Conservation (phyloP, 2,888 invertebrate species). For the Bombylius discolor region DNA sequence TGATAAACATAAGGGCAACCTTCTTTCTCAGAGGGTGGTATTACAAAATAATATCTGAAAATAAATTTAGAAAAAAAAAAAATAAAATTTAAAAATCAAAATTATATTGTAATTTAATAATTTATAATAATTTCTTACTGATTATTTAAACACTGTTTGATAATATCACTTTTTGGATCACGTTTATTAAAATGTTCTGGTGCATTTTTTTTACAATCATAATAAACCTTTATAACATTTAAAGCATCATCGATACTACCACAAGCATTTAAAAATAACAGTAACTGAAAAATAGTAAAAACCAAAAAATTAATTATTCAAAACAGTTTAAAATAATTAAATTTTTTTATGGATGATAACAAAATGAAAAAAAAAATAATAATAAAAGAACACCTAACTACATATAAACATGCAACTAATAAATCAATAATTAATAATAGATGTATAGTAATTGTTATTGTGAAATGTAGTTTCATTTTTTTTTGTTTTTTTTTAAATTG, state of each 20-base stretch:
- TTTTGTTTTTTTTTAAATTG: too few relatives aligned
- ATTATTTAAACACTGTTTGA: constrained; percentile 37
- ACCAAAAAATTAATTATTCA: not conserved
- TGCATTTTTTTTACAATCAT: constrained; percentile 42
- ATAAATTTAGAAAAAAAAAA: constrained; percentile 6
- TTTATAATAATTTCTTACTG: constrained; percentile 31
- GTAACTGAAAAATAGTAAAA: constrained; percentile 7
- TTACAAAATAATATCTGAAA: constrained; percentile 43
- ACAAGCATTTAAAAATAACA: constrained; percentile 15
- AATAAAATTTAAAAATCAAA: not conserved
- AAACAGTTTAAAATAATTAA: not conserved
- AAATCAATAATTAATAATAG: too few relatives aligned
- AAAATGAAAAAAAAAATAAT: not conserved
- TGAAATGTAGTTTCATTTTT: too few relatives aligned
- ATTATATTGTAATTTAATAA: too few relatives aligned
- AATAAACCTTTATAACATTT: constrained; percentile 42
- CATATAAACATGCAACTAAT: too few relatives aligned
- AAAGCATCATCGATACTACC: constrained; percentile 9
- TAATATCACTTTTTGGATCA: constrained; percentile 31
- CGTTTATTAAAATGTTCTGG: constrained; percentile 53
- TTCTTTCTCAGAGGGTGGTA: constrained; percentile 44
- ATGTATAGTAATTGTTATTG: too few relatives aligned
- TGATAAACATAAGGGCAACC: constrained; percentile 50
- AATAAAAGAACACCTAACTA: too few relatives aligned
- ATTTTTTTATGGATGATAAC: too few relatives aligned